A percentile compares a stretch with the other conserved stretches of the same genome.
phyloP scores from a whole-genome alignment of 2,797 vertebrate genomes.

The Liasis olivaceus region DNA sequence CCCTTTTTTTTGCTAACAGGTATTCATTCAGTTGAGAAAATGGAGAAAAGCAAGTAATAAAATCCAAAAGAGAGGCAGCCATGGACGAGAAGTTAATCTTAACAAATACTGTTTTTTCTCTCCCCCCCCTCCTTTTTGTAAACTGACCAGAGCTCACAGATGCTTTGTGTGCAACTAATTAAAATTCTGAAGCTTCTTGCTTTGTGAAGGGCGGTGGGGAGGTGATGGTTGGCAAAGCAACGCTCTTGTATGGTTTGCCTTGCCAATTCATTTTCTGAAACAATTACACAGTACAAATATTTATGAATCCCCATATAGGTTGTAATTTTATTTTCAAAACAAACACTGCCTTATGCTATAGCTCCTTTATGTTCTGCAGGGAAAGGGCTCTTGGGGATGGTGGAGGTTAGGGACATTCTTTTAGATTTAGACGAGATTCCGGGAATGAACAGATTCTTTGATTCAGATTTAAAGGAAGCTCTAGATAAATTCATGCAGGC shows the following conservation, averaged over 20 bases:
- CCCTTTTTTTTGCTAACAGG: conserved; percentile 1
- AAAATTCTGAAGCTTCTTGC: conserved; percentile 50
- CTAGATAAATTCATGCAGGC: conserved; percentile 39
- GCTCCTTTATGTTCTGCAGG: conserved; percentile 8
- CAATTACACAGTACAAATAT: conserved; percentile 72
- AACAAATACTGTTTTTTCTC: neutral
- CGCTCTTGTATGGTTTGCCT: conserved; percentile 34
- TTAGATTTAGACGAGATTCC: conserved; percentile 27
- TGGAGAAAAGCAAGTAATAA: conserved; percentile 12
- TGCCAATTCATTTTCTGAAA: conserved; percentile 66
- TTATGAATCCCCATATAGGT: conserved; percentile 64
- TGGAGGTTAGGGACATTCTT: neutral
- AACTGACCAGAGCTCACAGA: conserved; percentile 47
- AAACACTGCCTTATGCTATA: conserved; percentile 47
- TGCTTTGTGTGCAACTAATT: conserved; percentile 52
- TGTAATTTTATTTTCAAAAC: conserved; percentile 69
- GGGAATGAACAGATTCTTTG: neutral
- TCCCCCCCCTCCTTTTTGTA: neutral
- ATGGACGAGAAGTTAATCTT: conserved; percentile 7
- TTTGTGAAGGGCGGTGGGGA: conserved; percentile 5
- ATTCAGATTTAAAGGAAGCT: conserved; percentile 34
- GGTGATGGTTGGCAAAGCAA: conserved; percentile 20
- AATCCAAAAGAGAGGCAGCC: neutral
- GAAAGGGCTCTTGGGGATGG: conserved; percentile 14
- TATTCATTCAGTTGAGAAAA: conserved; percentile 7